phyloP scores from a whole-genome alignment of 2,113 vertebrate species.

The Lanius collurio region DNA sequence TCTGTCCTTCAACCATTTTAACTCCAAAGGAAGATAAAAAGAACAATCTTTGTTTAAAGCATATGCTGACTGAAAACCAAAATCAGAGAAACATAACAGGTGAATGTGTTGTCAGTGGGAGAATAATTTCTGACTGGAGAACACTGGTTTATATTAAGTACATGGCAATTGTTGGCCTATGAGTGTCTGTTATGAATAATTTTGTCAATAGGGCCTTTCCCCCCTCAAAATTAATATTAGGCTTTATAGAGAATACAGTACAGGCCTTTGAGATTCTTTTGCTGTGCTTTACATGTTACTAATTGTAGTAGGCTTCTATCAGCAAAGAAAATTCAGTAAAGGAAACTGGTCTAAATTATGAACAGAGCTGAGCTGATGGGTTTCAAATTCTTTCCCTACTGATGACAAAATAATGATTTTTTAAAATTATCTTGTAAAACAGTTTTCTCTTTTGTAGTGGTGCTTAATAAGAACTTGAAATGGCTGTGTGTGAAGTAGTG shows the following conservation, averaged over 20 bases:
- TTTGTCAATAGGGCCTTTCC: neutral
- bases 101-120: neutral
- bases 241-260: neutral
- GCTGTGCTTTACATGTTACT: neutral
- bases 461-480: neutral
- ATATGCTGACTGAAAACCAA: neutral
- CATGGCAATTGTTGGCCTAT: neutral
- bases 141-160: neutral
- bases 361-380: neutral
- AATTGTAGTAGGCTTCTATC: neutral
- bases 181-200: neutral
- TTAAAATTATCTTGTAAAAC: neutral
- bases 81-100: neutral
- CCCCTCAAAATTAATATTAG: neutral
- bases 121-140: neutral
- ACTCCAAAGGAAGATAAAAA: neutral
- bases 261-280: neutral
- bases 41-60: neutral
- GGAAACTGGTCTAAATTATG: neutral
- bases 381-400: neutral
- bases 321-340: neutral
- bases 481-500: neutral
- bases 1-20: neutral
- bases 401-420: neutral
- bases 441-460: neutral